Conservation (phyloP, 2,797 vertebrate genomes). For the Pipistrellus pipistrellus region DNA sequence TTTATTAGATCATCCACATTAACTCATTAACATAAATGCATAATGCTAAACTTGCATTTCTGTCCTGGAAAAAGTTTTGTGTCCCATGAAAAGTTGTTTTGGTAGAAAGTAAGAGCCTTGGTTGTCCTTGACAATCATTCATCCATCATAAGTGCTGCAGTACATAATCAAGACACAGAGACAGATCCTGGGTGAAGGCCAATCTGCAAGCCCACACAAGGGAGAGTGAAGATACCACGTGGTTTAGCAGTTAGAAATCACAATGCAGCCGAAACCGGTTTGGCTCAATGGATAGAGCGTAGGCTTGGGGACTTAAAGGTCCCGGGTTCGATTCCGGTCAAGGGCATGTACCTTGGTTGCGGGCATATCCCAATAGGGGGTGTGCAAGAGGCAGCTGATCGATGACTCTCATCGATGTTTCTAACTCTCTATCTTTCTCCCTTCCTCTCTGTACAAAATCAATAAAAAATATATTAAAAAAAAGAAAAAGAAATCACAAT, state of each 20-base stretch:
- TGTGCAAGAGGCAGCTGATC: too few relatives aligned
- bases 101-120: constrained; percentile 82
- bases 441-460: too few relatives aligned
- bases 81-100: constrained; percentile 82
- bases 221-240: constrained; percentile 57
- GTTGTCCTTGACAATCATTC: constrained; percentile 82
- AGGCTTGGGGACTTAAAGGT: too few relatives aligned
- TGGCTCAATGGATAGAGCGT: too few relatives aligned
- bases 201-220: background rate
- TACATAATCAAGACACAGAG: constrained; percentile 58
- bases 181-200: constrained; percentile 63
- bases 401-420: too few relatives aligned
- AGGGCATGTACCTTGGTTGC: too few relatives aligned
- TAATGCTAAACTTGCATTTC: constrained; percentile 84
- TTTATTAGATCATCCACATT: constrained; percentile 72
- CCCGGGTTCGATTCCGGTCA: too few relatives aligned
- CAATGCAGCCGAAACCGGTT: background rate
- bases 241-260: constrained; percentile 67
- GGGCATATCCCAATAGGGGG: too few relatives aligned
- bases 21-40: constrained; percentile 80
- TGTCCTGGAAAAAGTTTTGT: constrained; percentile 78
- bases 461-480: too few relatives aligned
- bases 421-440: too few relatives aligned
- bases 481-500: background rate
- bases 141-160: constrained; percentile 69